These are phyloP conservation scores for Drosophila formosana DNA, from an alignment of 2,888 invertebrate genomes.

Conservation along the genomic window DNA sequence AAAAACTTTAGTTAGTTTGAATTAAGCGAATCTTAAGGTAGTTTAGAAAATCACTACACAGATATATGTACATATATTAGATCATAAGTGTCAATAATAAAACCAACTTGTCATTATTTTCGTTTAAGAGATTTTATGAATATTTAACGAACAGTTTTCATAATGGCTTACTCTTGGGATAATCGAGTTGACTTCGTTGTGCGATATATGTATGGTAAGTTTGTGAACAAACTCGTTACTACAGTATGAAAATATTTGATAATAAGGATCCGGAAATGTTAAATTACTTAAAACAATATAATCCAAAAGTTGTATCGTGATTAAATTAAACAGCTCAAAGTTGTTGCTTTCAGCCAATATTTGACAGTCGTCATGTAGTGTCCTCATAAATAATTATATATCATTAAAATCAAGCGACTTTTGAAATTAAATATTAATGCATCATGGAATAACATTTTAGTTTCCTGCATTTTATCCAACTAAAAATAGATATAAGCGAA, in stretches of 20 bases:
- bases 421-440: neutral
- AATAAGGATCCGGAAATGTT: neutral
- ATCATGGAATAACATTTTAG: slow-evolving; percentile 1
- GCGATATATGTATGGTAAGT: slow-evolving; percentile 92
- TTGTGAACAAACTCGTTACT: neutral
- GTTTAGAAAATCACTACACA: slow-evolving; percentile 39
- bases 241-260: neutral
- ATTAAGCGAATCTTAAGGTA: slow-evolving; percentile 84
- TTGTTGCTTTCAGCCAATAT: neutral
- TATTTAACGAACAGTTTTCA: slow-evolving; percentile 46
- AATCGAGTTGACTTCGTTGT: slow-evolving; percentile 93
- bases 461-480: slow-evolving; percentile 14
- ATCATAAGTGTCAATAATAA: slow-evolving; percentile 36
- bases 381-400: neutral
- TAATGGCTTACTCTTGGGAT: slow-evolving; percentile 93
- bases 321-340: neutral
- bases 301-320: neutral
- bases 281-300: neutral
- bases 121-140: slow-evolving; percentile 67
- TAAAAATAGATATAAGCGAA: slow-evolving; percentile 26
- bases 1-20: slow-evolving; percentile 80
- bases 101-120: slow-evolving; percentile 33
- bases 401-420: neutral
- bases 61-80: slow-evolving; percentile 21
- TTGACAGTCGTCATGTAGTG: neutral